A percentile compares a stretch with the other conserved stretches of the same genome.
Conservation (phyloP, 2,113 vertebrate species). For the Ivindomyrus marchei region DNA sequence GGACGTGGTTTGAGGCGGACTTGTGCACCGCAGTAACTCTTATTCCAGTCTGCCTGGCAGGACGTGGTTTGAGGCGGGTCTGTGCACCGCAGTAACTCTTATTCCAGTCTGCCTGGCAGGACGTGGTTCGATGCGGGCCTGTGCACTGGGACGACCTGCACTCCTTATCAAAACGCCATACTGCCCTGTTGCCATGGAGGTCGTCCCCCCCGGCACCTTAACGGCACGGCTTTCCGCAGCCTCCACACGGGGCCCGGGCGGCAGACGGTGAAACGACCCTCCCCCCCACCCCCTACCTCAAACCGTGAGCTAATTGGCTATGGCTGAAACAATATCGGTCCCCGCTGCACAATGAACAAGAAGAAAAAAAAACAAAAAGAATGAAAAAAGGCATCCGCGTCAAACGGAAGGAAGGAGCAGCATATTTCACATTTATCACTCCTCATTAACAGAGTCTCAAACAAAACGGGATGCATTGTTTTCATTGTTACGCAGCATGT, state of each 20-base stretch:
- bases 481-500: slow-evolving; percentile 1
- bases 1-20: background rate
- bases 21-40: no score
- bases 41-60: background rate
- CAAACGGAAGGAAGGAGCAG: background rate
- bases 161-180: background rate
- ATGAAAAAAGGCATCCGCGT: background rate
- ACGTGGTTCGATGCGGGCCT: no score
- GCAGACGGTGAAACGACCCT: slow-evolving; percentile 38
- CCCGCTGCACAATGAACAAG: slow-evolving; percentile 24
- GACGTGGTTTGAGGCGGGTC: no score
- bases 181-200: background rate
- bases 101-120: background rate
- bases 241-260: background rate
- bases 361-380: slow-evolving; percentile 27
- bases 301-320: slow-evolving; percentile 42
- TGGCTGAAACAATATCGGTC: slow-evolving; percentile 38
- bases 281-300: slow-evolving; percentile 13
- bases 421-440: slow-evolving; percentile 9
- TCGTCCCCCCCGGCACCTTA: background rate
- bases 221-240: background rate
- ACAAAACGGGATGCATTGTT: background rate
- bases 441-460: slow-evolving; percentile 10
- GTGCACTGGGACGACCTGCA: background rate
- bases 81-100: no score